Base-by-base conservation (phyloP, 1,140 invertebrate species). In the Heliothis subflexa region DNA sequence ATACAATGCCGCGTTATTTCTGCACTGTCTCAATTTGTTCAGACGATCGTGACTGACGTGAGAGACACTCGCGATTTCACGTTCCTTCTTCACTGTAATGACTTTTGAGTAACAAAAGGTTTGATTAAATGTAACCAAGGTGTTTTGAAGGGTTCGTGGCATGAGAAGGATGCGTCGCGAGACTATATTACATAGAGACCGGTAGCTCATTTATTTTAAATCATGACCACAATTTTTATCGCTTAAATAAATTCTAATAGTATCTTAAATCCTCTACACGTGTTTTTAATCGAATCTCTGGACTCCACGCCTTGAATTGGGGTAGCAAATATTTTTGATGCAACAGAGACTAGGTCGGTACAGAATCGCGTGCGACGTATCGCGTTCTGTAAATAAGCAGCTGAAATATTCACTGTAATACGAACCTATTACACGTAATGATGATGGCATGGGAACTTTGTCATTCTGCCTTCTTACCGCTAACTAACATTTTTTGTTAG, bases 21-120 rank as follows among this genome's bases (percentile, higher is more conserved):
- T 90, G 86, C 91, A 92, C 89, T 88, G 90, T 90, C 91, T 91
- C 93, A 93, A 94, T 94, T 93, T 91, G 88, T 88, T 86, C 85
- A 84, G 64, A 74, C 76, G 71, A 78, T 61, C 45, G 73, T 91
- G 90, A 92, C 72, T 91, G 91, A 92, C 90, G 86, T 87, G 83
- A 89, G 89, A 93, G 82, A 81, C 79, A 84, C 59, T 83, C 84
- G 83, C 87, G 78, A 87, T 87, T 89, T 91, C 82, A 88, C 81
- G 86, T 83, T 78, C 86, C 86, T 85, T 88, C 84, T 84, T 85
- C 83, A 90, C 87, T 82, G 86, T 87, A 88, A 86, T 85, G 86
- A 80, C 85, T 81, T 81, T 75, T 64, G 78, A 52, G 72, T 80
- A 78, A 86, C 75, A 83, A 81, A 86, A 85, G 85, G 54, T 68